Evolutionary conservation across 2,888 invertebrate genomes (phyloP), one percentile per base, ranked within the genome.

Genomic region (Dasypolia templi): DNA sequence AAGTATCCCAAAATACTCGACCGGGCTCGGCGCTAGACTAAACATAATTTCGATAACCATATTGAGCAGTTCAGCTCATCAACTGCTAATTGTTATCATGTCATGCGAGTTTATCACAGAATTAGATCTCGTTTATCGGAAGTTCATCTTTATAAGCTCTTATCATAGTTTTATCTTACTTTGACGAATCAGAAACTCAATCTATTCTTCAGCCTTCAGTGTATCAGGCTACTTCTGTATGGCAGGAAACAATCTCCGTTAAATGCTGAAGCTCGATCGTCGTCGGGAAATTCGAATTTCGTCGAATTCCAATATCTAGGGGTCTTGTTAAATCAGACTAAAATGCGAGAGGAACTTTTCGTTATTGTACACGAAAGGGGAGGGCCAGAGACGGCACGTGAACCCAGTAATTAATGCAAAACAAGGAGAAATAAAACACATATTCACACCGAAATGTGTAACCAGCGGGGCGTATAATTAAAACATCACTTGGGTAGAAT

Each of bases 361-460:
- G 87, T 93, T 92, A 93, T 91, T 91, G 91, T 90, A 91, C 93
- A 93, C 84, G 90, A 86, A 89, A 93, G 81, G 88, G 92, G 91
- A 89, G 90, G 91, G 77, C 66, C 85, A 80, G 64, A 74, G 75
- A 81, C 83, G 84, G 81, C 85, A 88, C 88, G 87, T 88, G 88
- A 89, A 87, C 87, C 87, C 87, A 81, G 91, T 93, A 94, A 94
- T 94, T 93, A 93, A 93, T 93, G 92, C 89, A 89, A 92, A 93
- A 93, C 93, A 94, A 91, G 91, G 86, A 89, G 92, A 92, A 93
- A 93, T 92, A 93, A 92, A 93, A 91, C 87, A 90, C 89, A 91
- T 89, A 91, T 91, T 89, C 89, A 89, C 89, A 86, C 87, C 79
- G 88, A 90, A 90, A 90, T 91, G 89, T 89, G 90, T 89, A 90